Base-by-base conservation (phyloP, 1,140 invertebrate genomes). In the Brachionus asplanchnoidis region DNA sequence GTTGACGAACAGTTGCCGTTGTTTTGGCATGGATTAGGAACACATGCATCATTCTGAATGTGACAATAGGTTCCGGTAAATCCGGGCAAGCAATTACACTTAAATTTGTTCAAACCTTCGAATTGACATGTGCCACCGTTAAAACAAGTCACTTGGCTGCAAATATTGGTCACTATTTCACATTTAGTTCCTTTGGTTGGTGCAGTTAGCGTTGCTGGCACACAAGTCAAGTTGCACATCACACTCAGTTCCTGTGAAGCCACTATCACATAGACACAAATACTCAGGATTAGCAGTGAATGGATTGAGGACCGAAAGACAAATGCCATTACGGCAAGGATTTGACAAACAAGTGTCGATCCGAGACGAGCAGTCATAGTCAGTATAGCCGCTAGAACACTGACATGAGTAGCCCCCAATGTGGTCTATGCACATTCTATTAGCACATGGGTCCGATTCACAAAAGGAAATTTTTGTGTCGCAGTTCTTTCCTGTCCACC, bases 91-190 rank as follows among this genome's bases (percentile, higher is more conserved):
- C 82, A 84, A 46, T 7, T 26, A 36, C 60, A 84, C 6, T 5
- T 65, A 46, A 83, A 60, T 23, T 20, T 83, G 17, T 26, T 53
- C 6, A 40, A 6, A 32, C 77, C 44, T 32, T 36, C 7, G 17
- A n/a, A 56, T 56, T 36, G 42, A 88, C 98, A 99, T 83, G 94
- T 94, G 0, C 95, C 97, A 26, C 94, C 94, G 89, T 99, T 98
- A 86, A 93, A 91, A 87, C 97, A 99, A 0, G 97, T 95, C 85
- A 93, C 92, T 28, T 91, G 92, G 6, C 92, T 90, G 89, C 97
- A 99, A 87, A 98, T 96, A 88, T 98, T 78, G 36, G 70, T 85
- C n/a, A 11, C 12, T 56, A 23, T 75, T 77, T 85, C 84, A 77
- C 85, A 86, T 5, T 85, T 26, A n/a, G 40, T 32, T 9, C 84